These are phyloP conservation scores for Ivindomyrus marchei DNA, from an alignment of 2,113 vertebrate genomes.

Conservation along the genomic window DNA sequence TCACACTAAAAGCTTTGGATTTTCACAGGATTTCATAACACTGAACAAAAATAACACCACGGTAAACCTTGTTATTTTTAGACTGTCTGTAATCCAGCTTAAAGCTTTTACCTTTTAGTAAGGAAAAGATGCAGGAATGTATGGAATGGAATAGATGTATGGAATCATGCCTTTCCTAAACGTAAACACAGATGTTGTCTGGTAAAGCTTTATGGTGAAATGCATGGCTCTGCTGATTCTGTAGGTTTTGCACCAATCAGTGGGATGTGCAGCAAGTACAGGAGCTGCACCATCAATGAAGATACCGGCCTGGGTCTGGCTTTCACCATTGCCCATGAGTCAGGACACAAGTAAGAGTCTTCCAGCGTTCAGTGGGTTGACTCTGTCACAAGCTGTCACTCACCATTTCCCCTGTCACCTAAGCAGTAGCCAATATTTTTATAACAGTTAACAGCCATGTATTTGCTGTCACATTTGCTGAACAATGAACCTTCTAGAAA, in stretches of 20 bases:
- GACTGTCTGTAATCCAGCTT: background rate
- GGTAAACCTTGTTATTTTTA: background rate
- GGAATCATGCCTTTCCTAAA: background rate
- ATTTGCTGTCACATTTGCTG: background rate
- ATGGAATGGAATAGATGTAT: background rate
- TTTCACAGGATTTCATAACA: background rate
- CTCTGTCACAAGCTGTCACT: background rate
- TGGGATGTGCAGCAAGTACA: conserved; percentile 88
- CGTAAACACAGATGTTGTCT: background rate
- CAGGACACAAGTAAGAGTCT: conserved; percentile 79
- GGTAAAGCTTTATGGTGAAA: background rate
- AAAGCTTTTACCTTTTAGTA: background rate
- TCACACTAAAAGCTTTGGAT: background rate
- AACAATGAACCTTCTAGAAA: background rate
- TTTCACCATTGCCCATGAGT: conserved; percentile 86
- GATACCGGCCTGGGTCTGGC: conserved; percentile 81
- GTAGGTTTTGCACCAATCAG: conserved; percentile 83
- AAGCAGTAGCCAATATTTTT: background rate
- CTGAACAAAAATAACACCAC: background rate
- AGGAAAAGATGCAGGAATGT: background rate
- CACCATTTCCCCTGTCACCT: background rate
- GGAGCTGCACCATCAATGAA: conserved; percentile 83
- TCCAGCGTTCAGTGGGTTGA: background rate
- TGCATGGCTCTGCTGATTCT: background rate
- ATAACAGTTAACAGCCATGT: background rate